Percentiles rank a stretch among this genome's conserved stretches.
phyloP scores from a whole-genome alignment of 1,140 invertebrate genomes.

The Drosophila rhopaloa region DNA sequence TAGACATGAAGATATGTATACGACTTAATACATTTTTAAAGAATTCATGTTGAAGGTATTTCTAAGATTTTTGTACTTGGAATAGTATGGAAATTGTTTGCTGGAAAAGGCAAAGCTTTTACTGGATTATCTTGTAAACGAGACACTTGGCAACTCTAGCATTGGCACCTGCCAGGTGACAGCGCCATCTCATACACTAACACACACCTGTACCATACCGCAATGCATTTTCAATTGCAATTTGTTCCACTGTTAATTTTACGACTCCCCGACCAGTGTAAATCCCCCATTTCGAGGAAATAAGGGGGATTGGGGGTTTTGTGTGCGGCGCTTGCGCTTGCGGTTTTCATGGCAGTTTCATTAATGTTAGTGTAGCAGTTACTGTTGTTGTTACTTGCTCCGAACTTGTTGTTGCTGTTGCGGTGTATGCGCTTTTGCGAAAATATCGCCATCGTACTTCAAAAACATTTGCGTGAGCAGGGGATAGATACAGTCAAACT shows the following conservation, averaged over 20 bases:
- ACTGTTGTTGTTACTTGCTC: conserved; percentile 16
- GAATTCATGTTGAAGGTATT: no score
- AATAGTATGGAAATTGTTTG: neutral
- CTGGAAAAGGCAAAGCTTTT: neutral
- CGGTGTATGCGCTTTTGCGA: conserved; percentile 53
- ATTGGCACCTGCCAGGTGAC: conserved; percentile 37
- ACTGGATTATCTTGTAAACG: conserved; percentile 4
- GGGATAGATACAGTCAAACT: conserved; percentile 13
- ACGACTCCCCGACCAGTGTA: conserved; percentile 47
- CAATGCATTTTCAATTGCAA: conserved; percentile 55
- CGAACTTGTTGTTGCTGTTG: conserved; percentile 29
- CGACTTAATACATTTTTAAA: no score
- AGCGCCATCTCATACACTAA: conserved; percentile 4
- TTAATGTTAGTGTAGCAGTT: conserved; percentile 67
- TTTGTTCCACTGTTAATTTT: conserved; percentile 59
- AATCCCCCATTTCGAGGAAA: conserved; percentile 20
- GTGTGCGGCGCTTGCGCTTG: conserved; percentile 48
- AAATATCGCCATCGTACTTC: conserved; percentile 53
- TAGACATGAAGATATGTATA: no score
- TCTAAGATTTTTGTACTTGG: no score
- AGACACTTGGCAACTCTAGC: conserved; percentile 16
- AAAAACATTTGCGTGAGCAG: conserved; percentile 65
- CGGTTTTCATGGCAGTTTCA: conserved; percentile 61
- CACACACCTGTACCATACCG: conserved; percentile 10
- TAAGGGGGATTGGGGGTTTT: conserved; percentile 12